Evolutionary conservation across 1,140 invertebrate species (phyloP).

Genomic region (Drosophila lini): DNA sequence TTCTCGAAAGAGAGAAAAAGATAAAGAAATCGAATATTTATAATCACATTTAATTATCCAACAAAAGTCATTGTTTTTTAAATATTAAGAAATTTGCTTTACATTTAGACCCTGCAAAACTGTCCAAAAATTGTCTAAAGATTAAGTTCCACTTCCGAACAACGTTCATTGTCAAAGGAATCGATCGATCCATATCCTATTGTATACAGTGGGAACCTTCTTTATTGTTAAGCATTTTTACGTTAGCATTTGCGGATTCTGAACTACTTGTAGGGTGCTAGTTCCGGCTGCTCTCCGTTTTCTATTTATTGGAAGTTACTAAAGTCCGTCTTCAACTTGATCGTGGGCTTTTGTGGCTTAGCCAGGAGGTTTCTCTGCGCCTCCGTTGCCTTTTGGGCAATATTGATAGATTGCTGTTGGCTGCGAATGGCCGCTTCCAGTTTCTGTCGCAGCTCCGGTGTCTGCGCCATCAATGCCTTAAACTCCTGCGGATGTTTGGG

Average conservation of each 20-base stretch:
- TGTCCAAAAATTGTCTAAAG: slow-evolving; percentile 6
- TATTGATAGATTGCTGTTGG: slow-evolving; percentile 87
- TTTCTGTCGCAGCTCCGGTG: slow-evolving; percentile 90
- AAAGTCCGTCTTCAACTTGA: slow-evolving; percentile 98
- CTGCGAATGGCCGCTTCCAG: slow-evolving; percentile 93
- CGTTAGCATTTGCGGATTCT: slow-evolving; percentile 26
- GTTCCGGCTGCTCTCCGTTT: slow-evolving; percentile 10
- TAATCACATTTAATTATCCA: not conserved
- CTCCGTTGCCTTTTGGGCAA: slow-evolving; percentile 84
- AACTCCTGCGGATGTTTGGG: slow-evolving; percentile 97
- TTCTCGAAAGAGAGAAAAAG: no score
- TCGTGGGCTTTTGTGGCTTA: slow-evolving; percentile 89
- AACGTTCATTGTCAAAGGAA: slow-evolving; percentile 11
- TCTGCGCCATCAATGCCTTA: slow-evolving; percentile 93
- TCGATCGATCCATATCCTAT: slow-evolving; percentile 10
- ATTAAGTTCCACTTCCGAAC: slow-evolving; percentile 4
- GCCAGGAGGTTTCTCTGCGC: slow-evolving; percentile 83
- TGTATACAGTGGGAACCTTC: slow-evolving; percentile 14
- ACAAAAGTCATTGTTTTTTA: no score
- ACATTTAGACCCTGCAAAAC: slow-evolving; percentile 6
- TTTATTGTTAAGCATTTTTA: slow-evolving; percentile 39
- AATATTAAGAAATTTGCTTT: not conserved
- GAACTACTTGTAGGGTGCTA: slow-evolving; percentile 11
- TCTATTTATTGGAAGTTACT: slow-evolving; percentile 90
- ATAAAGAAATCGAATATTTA: not conserved